phyloP scores from a whole-genome alignment of 2,797 vertebrate genomes.

The Smutsia temminckii region DNA sequence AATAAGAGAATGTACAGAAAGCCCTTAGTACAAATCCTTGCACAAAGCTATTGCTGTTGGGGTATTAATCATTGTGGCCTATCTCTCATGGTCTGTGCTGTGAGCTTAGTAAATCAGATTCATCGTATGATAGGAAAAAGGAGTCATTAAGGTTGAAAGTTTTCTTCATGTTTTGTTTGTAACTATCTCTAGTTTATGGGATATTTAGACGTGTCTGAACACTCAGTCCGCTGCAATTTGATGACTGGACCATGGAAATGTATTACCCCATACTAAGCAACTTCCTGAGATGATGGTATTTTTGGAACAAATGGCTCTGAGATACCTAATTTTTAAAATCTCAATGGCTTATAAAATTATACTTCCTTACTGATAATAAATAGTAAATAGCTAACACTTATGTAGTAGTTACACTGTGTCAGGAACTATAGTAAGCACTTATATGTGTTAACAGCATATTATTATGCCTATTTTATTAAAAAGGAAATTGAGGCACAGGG shows the following conservation, averaged over 20 bases:
- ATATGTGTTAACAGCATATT: background rate
- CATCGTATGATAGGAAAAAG: background rate
- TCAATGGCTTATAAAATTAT: background rate
- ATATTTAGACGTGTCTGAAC: slow-evolving; percentile 2
- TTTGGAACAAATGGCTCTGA: background rate
- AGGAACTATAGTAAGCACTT: background rate
- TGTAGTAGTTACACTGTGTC: background rate
- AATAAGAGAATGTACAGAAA: background rate
- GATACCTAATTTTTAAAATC: slow-evolving; percentile 14
- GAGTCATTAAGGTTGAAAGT: background rate
- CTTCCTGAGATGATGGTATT: background rate
- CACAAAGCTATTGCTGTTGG: background rate
- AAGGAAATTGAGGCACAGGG: background rate
- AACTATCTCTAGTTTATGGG: background rate
- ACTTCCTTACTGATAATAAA: background rate
- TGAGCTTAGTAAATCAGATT: slow-evolving; percentile 16
- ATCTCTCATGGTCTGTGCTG: background rate
- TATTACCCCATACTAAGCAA: background rate
- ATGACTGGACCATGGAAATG: background rate
- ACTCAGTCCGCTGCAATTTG: background rate
- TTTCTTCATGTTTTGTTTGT: background rate
- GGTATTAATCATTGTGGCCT: background rate
- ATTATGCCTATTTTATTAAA: background rate
- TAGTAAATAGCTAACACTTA: background rate
- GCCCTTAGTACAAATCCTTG: background rate